A percentile compares a stretch with the other conserved stretches of the same genome.
Conservation (phyloP, 2,888 invertebrate genomes). For the Cecidostiba fungosa region DNA sequence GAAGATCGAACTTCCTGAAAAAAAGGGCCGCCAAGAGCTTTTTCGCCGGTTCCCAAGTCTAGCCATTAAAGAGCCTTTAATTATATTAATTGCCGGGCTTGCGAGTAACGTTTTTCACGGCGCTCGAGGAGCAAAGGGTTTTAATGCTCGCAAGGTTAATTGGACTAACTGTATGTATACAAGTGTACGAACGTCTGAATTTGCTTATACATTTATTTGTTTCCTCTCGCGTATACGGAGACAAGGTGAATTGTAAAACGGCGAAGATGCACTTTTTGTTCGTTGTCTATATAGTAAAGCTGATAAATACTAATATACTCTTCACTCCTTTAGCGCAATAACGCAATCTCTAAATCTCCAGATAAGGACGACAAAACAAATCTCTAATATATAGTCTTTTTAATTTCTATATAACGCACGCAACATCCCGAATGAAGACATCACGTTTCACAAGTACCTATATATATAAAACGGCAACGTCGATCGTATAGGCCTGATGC, state of each 20-base stretch:
- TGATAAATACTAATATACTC: too few species aligned
- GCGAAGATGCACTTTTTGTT: not conserved
- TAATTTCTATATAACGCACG: conserved; percentile 19
- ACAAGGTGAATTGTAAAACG: too few species aligned
- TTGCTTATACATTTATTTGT: not conserved
- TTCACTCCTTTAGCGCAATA: not conserved
- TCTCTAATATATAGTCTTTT: not conserved
- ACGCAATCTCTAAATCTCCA: not conserved
- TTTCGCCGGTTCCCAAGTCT: conserved; percentile 16
- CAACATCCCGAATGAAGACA: conserved; percentile 56
- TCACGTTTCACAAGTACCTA: not conserved
- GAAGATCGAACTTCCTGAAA: conserved; percentile 32
- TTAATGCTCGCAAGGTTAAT: conserved; percentile 24
- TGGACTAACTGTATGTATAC: conserved; percentile 36
- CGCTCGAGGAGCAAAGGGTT: not conserved
- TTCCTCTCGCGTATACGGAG: not conserved
- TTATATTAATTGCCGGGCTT: conserved; percentile 59
- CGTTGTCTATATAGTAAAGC: not conserved
- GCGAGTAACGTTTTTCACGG: not conserved
- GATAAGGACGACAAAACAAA: too few species aligned
- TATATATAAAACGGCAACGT: conserved; percentile 9
- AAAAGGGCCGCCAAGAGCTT: not conserved
- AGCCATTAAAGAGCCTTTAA: conserved; percentile 35
- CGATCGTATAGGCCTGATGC: not conserved
- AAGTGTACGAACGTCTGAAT: not conserved